Conservation (phyloP, 2,113 vertebrate species). For the Ceuthmochares aereus region DNA sequence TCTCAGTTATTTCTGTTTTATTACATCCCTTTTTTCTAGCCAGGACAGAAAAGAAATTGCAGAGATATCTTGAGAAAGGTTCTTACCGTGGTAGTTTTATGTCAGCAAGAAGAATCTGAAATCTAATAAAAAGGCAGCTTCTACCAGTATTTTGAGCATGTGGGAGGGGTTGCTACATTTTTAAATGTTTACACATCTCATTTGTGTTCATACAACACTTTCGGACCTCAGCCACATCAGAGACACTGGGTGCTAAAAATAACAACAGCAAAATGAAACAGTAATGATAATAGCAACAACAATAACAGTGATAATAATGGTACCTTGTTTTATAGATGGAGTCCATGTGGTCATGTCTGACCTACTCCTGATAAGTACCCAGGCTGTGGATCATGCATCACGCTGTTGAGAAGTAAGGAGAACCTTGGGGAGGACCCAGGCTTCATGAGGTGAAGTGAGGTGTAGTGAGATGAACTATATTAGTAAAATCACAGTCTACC, state of each 20-base stretch:
- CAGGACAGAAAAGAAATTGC: not conserved
- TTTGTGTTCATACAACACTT: not conserved
- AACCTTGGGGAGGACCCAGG: not conserved
- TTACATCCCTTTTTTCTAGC: not conserved
- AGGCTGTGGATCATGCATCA: not conserved
- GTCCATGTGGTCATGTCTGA: accelerated
- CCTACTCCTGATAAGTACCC: not conserved
- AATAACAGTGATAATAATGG: not conserved
- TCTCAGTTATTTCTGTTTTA: not conserved
- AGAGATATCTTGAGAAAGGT: not conserved
- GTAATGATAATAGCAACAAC: not conserved
- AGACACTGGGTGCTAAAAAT: not conserved
- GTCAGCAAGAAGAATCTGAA: not conserved
- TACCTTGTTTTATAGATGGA: not conserved
- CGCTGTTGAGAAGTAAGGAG: not conserved
- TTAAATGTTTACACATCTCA: not conserved
- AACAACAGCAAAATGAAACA: not conserved
- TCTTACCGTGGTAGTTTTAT: not conserved
- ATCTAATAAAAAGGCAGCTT: not conserved
- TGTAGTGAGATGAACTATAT: not conserved
- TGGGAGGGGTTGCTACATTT: not conserved
- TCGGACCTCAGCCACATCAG: not conserved
- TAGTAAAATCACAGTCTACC: not conserved
- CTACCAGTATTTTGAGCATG: not conserved
- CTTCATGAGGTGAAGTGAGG: not conserved